Percentiles rank a stretch among this genome's conserved stretches.
These are phyloP conservation scores for Tortricodes alternella DNA, from an alignment of 2,888 invertebrate species.

Conservation along the genomic window DNA sequence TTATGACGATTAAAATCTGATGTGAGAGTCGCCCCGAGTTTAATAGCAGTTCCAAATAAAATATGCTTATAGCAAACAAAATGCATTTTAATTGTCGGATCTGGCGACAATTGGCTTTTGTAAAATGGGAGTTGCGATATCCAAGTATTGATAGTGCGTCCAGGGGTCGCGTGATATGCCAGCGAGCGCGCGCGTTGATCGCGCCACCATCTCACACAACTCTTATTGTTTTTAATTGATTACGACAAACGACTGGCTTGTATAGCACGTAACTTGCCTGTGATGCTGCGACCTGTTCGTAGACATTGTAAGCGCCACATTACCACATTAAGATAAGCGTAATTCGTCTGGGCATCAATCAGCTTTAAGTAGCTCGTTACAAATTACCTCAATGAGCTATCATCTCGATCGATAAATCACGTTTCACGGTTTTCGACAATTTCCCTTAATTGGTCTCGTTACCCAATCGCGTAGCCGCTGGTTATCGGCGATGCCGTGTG, in stretches of 20 bases:
- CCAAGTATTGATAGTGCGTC: constrained; percentile 44
- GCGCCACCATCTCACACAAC: constrained; percentile 48
- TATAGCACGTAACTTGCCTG: constrained; percentile 15
- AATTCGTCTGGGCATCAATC: constrained; percentile 25
- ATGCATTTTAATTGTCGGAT: constrained; percentile 36
- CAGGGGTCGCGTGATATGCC: constrained; percentile 70
- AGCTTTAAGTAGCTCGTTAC: constrained; percentile 39
- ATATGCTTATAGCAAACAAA: constrained; percentile 23
- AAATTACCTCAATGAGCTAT: constrained; percentile 60
- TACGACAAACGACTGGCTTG: constrained; percentile 29
- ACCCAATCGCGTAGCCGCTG: constrained; percentile 52
- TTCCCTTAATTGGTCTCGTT: constrained; percentile 71
- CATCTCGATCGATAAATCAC: constrained; percentile 61
- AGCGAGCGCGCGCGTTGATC: constrained; percentile 44
- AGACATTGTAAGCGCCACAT: constrained; percentile 6
- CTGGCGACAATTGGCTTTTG: constrained; percentile 34
- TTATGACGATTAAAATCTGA: constrained; percentile 28
- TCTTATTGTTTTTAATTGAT: constrained; percentile 59
- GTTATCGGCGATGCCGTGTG: constrained; percentile 53
- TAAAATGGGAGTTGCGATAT: constrained; percentile 40
- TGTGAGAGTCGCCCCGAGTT: constrained; percentile 8
- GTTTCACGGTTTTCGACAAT: constrained; percentile 60
- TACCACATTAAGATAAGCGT: constrained; percentile 15
- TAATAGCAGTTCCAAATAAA: constrained; percentile 6
- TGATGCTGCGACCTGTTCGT: constrained; percentile 8